These are phyloP conservation scores for Ostrea denselamellosa DNA, from an alignment of 1,140 invertebrate genomes.

Conservation along the genomic window DNA sequence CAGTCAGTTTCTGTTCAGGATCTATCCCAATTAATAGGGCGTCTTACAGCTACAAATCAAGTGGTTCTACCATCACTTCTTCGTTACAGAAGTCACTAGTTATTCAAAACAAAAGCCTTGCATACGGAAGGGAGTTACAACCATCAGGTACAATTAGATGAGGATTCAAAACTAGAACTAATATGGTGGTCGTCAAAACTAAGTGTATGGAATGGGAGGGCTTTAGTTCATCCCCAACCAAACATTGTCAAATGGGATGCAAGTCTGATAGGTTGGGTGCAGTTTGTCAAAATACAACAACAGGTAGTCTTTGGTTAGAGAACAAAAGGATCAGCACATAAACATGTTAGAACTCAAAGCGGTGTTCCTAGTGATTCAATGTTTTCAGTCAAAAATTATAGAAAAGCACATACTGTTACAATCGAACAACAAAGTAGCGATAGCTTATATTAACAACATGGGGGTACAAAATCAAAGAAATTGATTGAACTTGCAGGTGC, in stretches of 20 bases:
- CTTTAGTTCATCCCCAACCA: constrained; percentile 11
- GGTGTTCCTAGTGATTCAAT: constrained; percentile 38
- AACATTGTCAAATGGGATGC: constrained; percentile 44
- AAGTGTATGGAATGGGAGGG: constrained; percentile 27
- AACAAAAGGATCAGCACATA: constrained; percentile 1
- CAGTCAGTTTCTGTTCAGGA: constrained; percentile 25
- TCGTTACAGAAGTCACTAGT: constrained; percentile 37
- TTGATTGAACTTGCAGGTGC: constrained; percentile 24
- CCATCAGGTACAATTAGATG: neutral
- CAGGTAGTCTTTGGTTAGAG: constrained; percentile 22
- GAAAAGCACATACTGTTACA: constrained; percentile 43
- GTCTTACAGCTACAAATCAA: constrained; percentile 36
- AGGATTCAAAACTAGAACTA: neutral
- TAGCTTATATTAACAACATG: neutral
- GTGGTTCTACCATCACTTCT: constrained; percentile 41
- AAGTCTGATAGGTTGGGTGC: constrained; percentile 43
- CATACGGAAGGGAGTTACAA: constrained; percentile 40
- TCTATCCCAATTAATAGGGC: constrained; percentile 37
- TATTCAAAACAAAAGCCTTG: constrained; percentile 41
- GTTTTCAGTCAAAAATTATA: constrained; percentile 29
- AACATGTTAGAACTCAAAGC: constrained; percentile 44
- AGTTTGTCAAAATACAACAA: constrained; percentile 8
- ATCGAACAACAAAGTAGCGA: constrained; percentile 40
- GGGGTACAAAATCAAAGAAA: too few relatives aligned
- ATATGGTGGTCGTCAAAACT: constrained; percentile 37